phyloP scores from a whole-genome alignment of 1,140 invertebrate genomes.

The Pararge aegeria region DNA sequence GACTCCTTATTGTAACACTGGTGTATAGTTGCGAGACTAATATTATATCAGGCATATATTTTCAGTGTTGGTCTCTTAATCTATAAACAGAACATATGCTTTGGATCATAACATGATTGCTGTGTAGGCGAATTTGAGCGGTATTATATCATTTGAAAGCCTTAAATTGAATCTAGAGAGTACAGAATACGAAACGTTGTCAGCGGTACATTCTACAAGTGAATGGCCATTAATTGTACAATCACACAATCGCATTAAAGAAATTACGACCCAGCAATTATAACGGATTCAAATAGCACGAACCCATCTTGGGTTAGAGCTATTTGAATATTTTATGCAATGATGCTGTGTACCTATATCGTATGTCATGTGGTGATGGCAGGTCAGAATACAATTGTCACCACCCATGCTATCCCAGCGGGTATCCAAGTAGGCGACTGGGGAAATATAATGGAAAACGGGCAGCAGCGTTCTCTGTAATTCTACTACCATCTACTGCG shows the following conservation, averaged over 20 bases:
- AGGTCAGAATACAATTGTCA: too few relatives aligned
- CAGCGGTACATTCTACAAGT: slow-evolving; percentile 12
- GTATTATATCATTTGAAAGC: neutral
- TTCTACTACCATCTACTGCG: too few relatives aligned
- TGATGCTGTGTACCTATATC: too few relatives aligned
- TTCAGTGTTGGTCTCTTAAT: neutral
- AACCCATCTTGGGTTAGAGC: too few relatives aligned
- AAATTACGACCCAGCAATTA: slow-evolving; percentile 2
- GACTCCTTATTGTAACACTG: too few relatives aligned
- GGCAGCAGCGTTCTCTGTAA: too few relatives aligned
- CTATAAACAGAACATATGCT: slow-evolving; percentile 8
- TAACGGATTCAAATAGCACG: neutral
- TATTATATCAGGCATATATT: neutral
- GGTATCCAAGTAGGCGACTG: too few relatives aligned
- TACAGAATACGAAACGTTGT: neutral
- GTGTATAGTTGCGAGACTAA: neutral
- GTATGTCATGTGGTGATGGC: too few relatives aligned
- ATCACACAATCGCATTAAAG: slow-evolving; percentile 20
- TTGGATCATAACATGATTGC: slow-evolving; percentile 10
- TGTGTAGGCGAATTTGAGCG: slow-evolving; percentile 9
- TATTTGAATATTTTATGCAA: slow-evolving; percentile 52
- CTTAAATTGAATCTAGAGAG: slow-evolving; percentile 6
- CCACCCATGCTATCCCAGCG: too few relatives aligned
- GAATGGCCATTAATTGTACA: slow-evolving; percentile 21
- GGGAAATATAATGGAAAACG: too few relatives aligned